These are phyloP conservation scores for Perodicticus potto DNA, from an alignment of 2,797 vertebrate genomes.

Conservation along the genomic window DNA sequence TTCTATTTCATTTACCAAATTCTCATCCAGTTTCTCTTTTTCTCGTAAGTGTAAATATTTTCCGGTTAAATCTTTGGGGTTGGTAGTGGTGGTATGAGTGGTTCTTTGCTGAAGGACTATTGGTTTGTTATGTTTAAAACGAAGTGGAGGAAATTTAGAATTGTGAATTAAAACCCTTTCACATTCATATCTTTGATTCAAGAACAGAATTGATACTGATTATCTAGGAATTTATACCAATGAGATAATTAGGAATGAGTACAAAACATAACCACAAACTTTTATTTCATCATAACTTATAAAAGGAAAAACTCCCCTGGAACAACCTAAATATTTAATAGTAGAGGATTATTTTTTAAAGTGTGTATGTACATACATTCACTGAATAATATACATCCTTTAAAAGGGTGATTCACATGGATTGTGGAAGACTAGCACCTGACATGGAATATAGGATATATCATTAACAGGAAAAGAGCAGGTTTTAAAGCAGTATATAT, in stretches of 20 bases:
- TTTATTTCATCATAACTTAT: slow-evolving; percentile 30
- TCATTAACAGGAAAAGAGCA: slow-evolving; percentile 40
- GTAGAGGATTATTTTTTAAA: background rate
- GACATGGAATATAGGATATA: slow-evolving; percentile 2
- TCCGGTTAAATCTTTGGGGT: slow-evolving; percentile 34
- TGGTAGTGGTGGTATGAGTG: slow-evolving; percentile 26
- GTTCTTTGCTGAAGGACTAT: background rate
- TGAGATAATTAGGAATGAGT: slow-evolving; percentile 28
- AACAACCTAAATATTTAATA: slow-evolving; percentile 43
- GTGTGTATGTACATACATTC: background rate
- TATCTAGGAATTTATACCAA: slow-evolving; percentile 28
- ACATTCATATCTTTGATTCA: slow-evolving; percentile 9
- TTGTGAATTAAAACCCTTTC: slow-evolving; percentile 19
- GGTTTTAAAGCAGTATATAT: slow-evolving; percentile 5
- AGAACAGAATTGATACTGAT: background rate
- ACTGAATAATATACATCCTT: background rate
- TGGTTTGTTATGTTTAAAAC: slow-evolving; percentile 44
- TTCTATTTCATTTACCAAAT: slow-evolving; percentile 68
- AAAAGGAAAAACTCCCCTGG: background rate
- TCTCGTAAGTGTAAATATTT: slow-evolving; percentile 51
- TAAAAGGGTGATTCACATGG: background rate
- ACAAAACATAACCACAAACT: background rate
- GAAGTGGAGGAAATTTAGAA: slow-evolving; percentile 58
- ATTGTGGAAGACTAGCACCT: slow-evolving; percentile 12
- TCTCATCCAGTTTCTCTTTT: slow-evolving; percentile 34